phyloP scores from a whole-genome alignment of 2,888 invertebrate species.

The Malthinus flaveolus region DNA sequence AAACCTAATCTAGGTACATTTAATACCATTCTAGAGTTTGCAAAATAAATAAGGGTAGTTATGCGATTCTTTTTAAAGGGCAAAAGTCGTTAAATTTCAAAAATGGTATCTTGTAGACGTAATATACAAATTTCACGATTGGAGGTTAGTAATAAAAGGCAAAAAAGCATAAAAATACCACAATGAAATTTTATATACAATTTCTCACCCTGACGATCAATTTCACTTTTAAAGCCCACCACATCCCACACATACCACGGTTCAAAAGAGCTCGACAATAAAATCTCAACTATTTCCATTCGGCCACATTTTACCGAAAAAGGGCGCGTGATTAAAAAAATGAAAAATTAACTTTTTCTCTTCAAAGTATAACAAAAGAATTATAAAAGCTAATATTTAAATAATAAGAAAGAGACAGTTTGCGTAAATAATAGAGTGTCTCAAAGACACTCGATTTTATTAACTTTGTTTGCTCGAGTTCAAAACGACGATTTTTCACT shows the following conservation, averaged over 20 bases:
- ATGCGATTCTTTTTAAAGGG: not conserved
- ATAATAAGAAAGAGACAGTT: too few species aligned
- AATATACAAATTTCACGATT: too few species aligned
- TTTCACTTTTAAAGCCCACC: not conserved
- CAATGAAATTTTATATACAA: not conserved
- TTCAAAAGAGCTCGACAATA: not conserved
- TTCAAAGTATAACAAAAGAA: constrained; percentile 3
- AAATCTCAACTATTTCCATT: constrained; percentile 10
- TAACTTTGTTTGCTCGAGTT: constrained; percentile 29
- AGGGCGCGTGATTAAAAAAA: too few species aligned
- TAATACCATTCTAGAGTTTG: constrained; percentile 26
- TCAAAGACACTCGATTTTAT: constrained; percentile 30
- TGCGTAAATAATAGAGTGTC: too few species aligned
- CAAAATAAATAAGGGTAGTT: constrained; percentile 21
- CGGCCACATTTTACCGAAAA: too few species aligned
- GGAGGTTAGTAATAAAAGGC: too few species aligned
- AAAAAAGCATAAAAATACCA: too few species aligned
- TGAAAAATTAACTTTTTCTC: constrained; percentile 8
- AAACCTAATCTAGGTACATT: constrained; percentile 24
- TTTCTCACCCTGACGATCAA: not conserved
- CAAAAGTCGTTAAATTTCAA: too few species aligned
- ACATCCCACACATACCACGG: not conserved
- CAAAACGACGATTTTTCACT: constrained; percentile 26
- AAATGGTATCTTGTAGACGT: too few species aligned
- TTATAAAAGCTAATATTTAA: not conserved